These are phyloP conservation scores for Pangasianodon hypophthalmus DNA, from an alignment of 2,113 vertebrate species.

Conservation along the genomic window DNA sequence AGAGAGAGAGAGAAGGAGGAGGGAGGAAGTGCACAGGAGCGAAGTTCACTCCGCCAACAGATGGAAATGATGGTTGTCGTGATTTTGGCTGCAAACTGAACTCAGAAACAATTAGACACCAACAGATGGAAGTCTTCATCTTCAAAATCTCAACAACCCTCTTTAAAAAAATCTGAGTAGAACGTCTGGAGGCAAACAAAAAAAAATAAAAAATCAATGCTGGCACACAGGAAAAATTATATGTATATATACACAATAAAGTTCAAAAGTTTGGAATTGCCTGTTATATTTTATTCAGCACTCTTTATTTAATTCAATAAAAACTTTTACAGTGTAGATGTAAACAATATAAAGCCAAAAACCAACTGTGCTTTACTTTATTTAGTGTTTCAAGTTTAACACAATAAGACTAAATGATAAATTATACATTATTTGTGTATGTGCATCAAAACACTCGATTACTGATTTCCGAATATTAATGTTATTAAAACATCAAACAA, in stretches of 20 bases:
- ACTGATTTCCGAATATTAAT: neutral
- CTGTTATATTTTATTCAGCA: neutral
- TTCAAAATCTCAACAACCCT: slow-evolving; percentile 40
- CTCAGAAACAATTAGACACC: slow-evolving; percentile 64
- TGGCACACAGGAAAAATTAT: slow-evolving; percentile 9
- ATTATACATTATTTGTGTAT: neutral
- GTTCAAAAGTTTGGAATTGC: neutral
- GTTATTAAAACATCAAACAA: neutral
- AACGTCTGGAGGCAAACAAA: slow-evolving; percentile 35
- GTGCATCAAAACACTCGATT: neutral
- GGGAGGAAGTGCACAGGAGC: slow-evolving; percentile 47
- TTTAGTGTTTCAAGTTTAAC: neutral
- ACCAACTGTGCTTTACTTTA: neutral
- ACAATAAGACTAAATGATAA: neutral
- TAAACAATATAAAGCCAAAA: neutral
- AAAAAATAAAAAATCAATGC: neutral
- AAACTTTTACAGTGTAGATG: neutral
- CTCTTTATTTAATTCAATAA: neutral
- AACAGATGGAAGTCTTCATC: slow-evolving; percentile 61
- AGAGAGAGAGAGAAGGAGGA: slow-evolving; percentile 9
- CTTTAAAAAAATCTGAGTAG: slow-evolving; percentile 10
- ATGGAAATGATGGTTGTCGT: slow-evolving; percentile 68
- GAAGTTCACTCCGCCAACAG: slow-evolving; percentile 58
- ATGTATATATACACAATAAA: neutral
- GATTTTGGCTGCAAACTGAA: slow-evolving; percentile 63